Evolutionary conservation across 2,113 vertebrate species (phyloP), one percentile per base, ranked within the genome.

Genomic region (Etheostoma spectabile): DNA sequence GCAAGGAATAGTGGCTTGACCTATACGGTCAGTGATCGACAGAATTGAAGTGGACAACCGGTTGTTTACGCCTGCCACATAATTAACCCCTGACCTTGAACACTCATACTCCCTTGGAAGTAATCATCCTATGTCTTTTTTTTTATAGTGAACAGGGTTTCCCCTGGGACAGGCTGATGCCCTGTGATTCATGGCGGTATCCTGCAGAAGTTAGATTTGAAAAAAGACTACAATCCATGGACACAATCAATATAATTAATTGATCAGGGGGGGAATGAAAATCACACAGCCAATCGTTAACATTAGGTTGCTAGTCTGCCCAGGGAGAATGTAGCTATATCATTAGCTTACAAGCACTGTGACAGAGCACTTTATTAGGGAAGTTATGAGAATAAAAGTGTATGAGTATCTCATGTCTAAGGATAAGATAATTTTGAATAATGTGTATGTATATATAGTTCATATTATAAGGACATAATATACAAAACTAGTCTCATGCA

Each of bases 81-180:
- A 65, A 90, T 89, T 88, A 91, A 92, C 84, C 84, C 62, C 70
- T 80, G 51, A 88, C 80, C 81, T 81, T 72, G 66, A 63, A 59
- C 33, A 76, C 73, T 30, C 45, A 6, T 59, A 46, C 73, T 78
- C 83, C 68, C 42, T 65, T 78, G 38, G 45, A 64, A 52, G 64
- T 79, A 85, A 74, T 87, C 73, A 81, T 82, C 45, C 60, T 12
- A 6, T 42, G 38, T 61, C 64, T 22, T 65, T 42, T 72, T 21
- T 19, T 75, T n/a, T 65, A 63, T 18, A 38, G 46, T 0, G 11
- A 24, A 55, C 61, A 71, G 8, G 49, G 21, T 63, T 82, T 66
- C 74, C 57, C 70, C 63, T 35, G 45, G 57, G 74, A 76, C 59
- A 52, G 12, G 18, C 24, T 73, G 52, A 64, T 67, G 49, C 27